Conservation (phyloP, 2,113 vertebrate genomes). For the Sylvietta virens region DNA sequence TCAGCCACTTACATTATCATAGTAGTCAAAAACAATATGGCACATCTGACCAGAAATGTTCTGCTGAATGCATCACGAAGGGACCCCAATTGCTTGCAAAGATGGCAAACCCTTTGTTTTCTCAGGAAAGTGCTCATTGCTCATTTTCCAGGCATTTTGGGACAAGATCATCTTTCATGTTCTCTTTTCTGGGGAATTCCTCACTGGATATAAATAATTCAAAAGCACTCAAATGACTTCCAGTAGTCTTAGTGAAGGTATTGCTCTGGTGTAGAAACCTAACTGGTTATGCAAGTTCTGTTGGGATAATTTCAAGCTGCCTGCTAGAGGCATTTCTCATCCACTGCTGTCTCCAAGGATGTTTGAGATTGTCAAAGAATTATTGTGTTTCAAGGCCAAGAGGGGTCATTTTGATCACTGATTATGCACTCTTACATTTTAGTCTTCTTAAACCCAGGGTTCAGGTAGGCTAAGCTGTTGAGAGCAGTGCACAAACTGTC, state of each 20-base stretch:
- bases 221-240: neutral
- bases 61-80: neutral
- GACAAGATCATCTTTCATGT: neutral
- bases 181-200: conserved; percentile 30
- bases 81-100: neutral
- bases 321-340: neutral
- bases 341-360: neutral
- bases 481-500: neutral
- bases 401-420: neutral
- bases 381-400: neutral
- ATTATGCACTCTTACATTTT: neutral
- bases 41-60: neutral
- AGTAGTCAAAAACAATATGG: neutral
- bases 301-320: neutral
- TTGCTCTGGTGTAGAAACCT: neutral
- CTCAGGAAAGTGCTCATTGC: neutral
- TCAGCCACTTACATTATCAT: neutral
- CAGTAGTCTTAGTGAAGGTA: neutral
- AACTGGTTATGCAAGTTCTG: neutral
- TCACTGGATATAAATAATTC: conserved; percentile 16
- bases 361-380: neutral
- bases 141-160: neutral
- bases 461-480: neutral
- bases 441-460: neutral
- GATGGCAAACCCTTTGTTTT: neutral